Evolutionary conservation across 2,113 vertebrate genomes (phyloP), one percentile per base, ranked within the genome.

Genomic region (Hepsetus odoe): DNA sequence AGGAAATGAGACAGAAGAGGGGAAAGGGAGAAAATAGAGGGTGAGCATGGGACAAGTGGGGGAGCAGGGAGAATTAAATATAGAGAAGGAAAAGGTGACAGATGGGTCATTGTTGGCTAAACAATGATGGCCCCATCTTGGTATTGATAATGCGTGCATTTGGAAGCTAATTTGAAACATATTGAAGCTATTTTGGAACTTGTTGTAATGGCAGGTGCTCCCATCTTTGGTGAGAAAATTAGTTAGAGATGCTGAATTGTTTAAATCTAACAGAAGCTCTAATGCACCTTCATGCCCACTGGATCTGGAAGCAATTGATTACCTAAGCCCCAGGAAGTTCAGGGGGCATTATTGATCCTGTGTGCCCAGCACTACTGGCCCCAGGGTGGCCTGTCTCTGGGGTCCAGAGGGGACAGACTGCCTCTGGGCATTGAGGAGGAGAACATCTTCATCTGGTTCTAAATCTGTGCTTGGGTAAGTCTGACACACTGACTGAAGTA

Each of bases 361-460:
- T 30, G 46, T 56, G 71, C 68, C 77, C 70, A 82, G 76, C 65
- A 70, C 64, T 83, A 81, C 38, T 90, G 90, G 87, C 91, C 91
- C 89, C 85, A 59, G 88, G 91, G 88, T 89, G 86, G 85, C 81
- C 80, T 61, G 71, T 83, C n/a, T 87, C 88, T 84, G 65, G 77
- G 86, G 85, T 84, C 61, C 40, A 20, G 28, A 40, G 86, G 59
- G 84, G 85, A 87, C 84, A 88, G 87, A 88, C 87, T 74, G 90
- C 89, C 87, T 74, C 73, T 81, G 86, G 89, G 87, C 87, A 76
- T 33, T 26, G 55, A 32, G 32, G 42, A 40, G 32, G n/a, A 46
- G 6, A 28, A 66, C 69, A 49, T 64, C 49, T 55, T 79, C 5
- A 79, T 46, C 38, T 77, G 22, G 66, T 40, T 40, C 4, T 26